phyloP scores from a whole-genome alignment of 2,888 invertebrate species.

The Luffia ferchaultella region DNA sequence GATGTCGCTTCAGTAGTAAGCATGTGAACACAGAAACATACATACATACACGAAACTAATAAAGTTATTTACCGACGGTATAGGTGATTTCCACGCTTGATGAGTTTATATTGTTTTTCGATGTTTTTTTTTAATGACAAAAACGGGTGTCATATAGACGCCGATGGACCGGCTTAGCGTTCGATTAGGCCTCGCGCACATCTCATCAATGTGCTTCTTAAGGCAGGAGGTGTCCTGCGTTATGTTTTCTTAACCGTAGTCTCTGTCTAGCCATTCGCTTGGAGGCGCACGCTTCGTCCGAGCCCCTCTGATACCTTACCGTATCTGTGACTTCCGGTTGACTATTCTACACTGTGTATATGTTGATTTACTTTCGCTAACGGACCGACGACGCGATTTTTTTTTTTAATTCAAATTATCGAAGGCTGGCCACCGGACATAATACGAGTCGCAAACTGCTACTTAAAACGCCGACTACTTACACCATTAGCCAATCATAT shows the following conservation, averaged over 20 bases:
- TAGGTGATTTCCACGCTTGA: slow-evolving; percentile 4
- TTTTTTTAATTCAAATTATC: not conserved
- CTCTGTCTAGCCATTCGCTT: slow-evolving; percentile 46
- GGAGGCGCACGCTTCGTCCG: slow-evolving; percentile 58
- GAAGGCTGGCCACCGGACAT: not conserved
- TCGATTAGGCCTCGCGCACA: slow-evolving; percentile 43
- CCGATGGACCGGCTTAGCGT: too few species aligned
- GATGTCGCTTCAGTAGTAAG: slow-evolving; percentile 53
- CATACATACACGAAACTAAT: slow-evolving; percentile 24
- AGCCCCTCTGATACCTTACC: slow-evolving; percentile 30
- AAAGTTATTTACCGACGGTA: slow-evolving; percentile 8
- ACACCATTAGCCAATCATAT: too few species aligned
- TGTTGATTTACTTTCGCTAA: slow-evolving; percentile 33
- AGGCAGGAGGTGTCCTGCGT: slow-evolving; percentile 52
- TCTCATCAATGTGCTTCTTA: slow-evolving; percentile 64
- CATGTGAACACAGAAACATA: slow-evolving; percentile 36
- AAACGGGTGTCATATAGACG: too few species aligned
- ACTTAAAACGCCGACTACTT: too few species aligned
- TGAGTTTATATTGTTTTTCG: too few species aligned
- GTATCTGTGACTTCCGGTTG: slow-evolving; percentile 25
- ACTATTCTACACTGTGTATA: slow-evolving; percentile 29
- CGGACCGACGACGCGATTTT: slow-evolving; percentile 10
- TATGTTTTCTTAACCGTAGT: slow-evolving; percentile 35
- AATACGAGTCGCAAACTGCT: too few species aligned
- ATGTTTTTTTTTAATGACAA: too few species aligned